Base-by-base conservation (phyloP, 2,797 vertebrate genomes). In the Lutjanus argentimaculatus region DNA sequence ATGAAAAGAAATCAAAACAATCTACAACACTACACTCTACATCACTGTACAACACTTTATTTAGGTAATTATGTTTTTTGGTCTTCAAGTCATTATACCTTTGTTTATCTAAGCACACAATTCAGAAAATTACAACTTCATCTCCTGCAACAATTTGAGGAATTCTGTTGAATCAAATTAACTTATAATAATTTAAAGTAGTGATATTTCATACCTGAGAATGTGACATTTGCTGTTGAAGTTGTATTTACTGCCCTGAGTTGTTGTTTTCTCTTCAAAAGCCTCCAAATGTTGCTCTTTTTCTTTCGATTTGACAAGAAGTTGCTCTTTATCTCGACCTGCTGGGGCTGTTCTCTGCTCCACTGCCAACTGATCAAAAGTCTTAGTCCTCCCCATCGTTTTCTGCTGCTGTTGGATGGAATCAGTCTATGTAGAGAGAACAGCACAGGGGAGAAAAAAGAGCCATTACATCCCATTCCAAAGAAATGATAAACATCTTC, bases 361-460 rank as follows among this genome's bases (percentile, higher is more conserved):
- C 0, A 90, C 93, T 75, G 96, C 93, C 76, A 96, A 80, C 78
- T 96, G 95, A 4, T 96, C 96, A 6, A 94, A 95, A 63, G 91
- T 94, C 92, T 96, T 96, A 75, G 92, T 92, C 21, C 94, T 95
- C 14, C 95, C 95, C 67, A 77, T 84, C 62, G 96, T 92, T 88
- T 96, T 96, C 25, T 96, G 94, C 53, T 96, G 96, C 91, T 96
- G 96, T 80, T 96, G 95, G 66, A 96, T 92, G 0, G 96, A 96
- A 89, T 97, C 96, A 83, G 94, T 96, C 97, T 97, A 90, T 25
- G 17, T 22, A 42, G 71, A 51, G 56, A 69, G n/a, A 72, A 19
- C 13, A 55, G 21, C 46, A 49, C n/a, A 46, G 8, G 6, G 36
- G 13, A 52, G 48, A 68, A 12, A 77, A 72, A 7, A 48, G 13